phyloP scores from a whole-genome alignment of 2,113 vertebrate species.

The Edolisoma coerulescens region DNA sequence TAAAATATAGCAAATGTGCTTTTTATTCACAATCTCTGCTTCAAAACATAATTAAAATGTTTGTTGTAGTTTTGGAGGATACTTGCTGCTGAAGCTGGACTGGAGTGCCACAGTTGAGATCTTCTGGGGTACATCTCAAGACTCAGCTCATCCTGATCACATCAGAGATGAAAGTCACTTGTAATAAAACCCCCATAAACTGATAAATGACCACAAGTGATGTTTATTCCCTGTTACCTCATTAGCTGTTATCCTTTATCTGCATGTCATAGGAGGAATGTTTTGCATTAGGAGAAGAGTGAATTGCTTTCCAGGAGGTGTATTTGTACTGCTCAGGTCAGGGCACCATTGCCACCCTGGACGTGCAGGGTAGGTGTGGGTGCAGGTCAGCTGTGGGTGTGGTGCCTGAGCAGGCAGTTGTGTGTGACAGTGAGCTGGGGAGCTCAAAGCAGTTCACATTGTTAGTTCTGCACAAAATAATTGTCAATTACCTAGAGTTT shows the following conservation, averaged over 20 bases:
- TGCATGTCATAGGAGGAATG: not conserved
- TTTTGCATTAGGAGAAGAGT: not conserved
- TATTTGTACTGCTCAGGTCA: fast-evolving
- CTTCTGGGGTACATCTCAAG: not conserved
- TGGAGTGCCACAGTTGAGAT: fast-evolving
- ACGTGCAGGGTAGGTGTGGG: not conserved
- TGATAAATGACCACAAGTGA: not conserved
- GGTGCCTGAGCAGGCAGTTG: not conserved
- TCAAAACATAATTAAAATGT: not conserved
- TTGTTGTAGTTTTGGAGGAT: not conserved
- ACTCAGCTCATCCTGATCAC: not conserved
- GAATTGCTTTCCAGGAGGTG: not conserved
- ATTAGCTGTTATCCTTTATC: not conserved
- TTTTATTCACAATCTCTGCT: not conserved
- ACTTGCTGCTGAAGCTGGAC: not conserved
- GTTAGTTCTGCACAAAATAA: not conserved
- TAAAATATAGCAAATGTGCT: not conserved
- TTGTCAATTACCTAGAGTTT: not conserved
- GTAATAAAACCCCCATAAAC: not conserved
- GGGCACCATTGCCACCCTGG: fast-evolving
- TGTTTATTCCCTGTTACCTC: not conserved
- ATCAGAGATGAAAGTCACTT: not conserved
- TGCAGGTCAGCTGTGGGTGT: not conserved
- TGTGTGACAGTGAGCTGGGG: not conserved
- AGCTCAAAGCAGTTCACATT: not conserved